Evolutionary conservation across 2,797 vertebrate genomes (phyloP), one percentile per base, ranked within the genome.

Genomic region (Podargus strigoides): DNA sequence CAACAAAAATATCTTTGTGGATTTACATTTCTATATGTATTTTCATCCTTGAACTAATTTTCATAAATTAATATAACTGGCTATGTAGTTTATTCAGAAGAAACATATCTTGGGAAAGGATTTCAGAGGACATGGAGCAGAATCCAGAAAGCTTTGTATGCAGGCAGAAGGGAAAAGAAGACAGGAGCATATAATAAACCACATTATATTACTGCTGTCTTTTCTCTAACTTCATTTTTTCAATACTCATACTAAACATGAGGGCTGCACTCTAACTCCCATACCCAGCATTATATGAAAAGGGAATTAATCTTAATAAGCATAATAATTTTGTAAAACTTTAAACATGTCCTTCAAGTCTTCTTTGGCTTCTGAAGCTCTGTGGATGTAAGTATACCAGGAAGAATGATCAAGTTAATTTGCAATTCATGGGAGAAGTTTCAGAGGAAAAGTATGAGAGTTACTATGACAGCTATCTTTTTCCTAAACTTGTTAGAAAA

Each of bases 141-240:
- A 80, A 83, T 90, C 8, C 36, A 74, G 28, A 55, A 77, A 49
- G 2, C 8, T 66, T 80, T 66, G 8, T 46, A 39, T 32, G 10
- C 24, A 69, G 19, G 5, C 8, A 78, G 37, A 85, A 56, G 5
- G 24, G 7, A 14, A 76, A 83, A 47, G 58, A 88, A 41, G 53
- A 56, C 5, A 46, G 24, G 8, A 85, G 6, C 13, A 41, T 49
- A 72, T 73, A 60, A 66, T 55, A 84, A 74, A 55, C 1, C 12
- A 14, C 0, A 1, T 26, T 42, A n/a, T 8, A 27, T 70, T 87
- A 34, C 41, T 30, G 8, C 2, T 44, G 3, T 20, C 3, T 56
- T 90, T 60, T 88, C 7, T 59, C 5, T 46, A 67, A 26, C 5
- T 78, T 22, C 10, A 6, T 46, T 26, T 70, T 70, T 77, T 50